Evolutionary conservation across 2,113 vertebrate species (phyloP), one percentile per base, ranked within the genome.

Genomic region (Gymnocephalus cernua): DNA sequence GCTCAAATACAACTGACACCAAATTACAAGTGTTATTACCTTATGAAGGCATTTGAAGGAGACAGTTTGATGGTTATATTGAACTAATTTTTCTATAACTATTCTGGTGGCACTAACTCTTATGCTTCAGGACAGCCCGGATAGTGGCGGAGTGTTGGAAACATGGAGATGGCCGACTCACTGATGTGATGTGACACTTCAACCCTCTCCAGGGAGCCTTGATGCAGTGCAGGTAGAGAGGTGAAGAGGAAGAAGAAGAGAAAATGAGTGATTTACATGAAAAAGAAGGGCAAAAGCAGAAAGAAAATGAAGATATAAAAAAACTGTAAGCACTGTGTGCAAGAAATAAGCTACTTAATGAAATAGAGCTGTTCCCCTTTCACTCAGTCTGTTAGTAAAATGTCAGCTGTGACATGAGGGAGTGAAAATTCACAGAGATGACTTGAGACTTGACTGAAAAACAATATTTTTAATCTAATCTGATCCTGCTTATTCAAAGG

Each of bases 301-400:
- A 38, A 53, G 13, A 25, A 23, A 6, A 32, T 7, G 16, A 32
- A 35, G 15, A 45, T n/a, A 14, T 41, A 23, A 29, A 41, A 3
- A 58, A n/a, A 15, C 50, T 61, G 21, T 63, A 53, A 66, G 21
- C 38, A 15, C 3, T 27, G 45, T 58, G n/a, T 10, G 21, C 64
- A 67, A 73, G 21, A 50, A 69, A 80, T 45, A 25, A 21, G 1
- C 13, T 67, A 72, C 15, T 13, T 35, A 59, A 76, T 79, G 21
- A 62, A 71, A 53, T 6, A 8, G 35, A 82, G 53, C 47, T 41
- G 50, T 21, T 56, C 79, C 75, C 77, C 79, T 84, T 73, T 82
- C 14, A 32, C 7, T 71, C 64, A 5, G 23, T 74, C 32, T 68
- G 45, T 66, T 72, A 48, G 53, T 70, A 41, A 77, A 70, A 73